A percentile compares a stretch with the other conserved stretches of the same genome.
These are phyloP conservation scores for Euwallacea similis DNA, from an alignment of 1,140 invertebrate genomes.

Conservation along the genomic window DNA sequence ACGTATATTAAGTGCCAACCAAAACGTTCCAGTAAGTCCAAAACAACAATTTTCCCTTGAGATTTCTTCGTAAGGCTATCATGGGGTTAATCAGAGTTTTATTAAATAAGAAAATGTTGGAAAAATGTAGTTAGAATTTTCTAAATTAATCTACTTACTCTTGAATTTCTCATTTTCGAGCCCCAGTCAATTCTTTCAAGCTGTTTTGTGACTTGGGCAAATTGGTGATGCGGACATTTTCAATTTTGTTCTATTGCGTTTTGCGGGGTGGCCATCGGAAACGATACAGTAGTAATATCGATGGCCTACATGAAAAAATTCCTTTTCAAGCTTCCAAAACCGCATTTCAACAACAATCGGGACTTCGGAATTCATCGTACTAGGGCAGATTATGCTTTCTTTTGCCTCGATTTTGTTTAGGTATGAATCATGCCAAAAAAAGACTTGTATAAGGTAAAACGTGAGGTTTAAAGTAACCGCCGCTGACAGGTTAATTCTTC, in stretches of 20 bases:
- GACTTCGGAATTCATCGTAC: not conserved
- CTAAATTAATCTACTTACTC: too few relatives aligned
- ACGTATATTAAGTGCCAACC: too few relatives aligned
- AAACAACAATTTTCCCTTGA: too few relatives aligned
- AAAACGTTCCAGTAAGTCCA: too few relatives aligned
- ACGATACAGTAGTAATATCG: not conserved
- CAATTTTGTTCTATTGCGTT: slow-evolving; percentile 32
- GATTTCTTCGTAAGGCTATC: too few relatives aligned
- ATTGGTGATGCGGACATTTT: slow-evolving; percentile 39
- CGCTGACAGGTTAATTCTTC: slow-evolving; percentile 6
- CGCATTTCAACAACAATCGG: not conserved
- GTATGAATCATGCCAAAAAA: too few relatives aligned
- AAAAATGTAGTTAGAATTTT: too few relatives aligned
- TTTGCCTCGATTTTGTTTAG: too few relatives aligned
- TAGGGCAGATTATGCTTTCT: not conserved
- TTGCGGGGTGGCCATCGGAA: slow-evolving; percentile 15
- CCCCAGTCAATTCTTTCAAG: slow-evolving; percentile 1
- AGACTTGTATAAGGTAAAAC: too few relatives aligned
- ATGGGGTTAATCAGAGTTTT: too few relatives aligned
- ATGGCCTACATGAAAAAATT: slow-evolving; percentile 7
- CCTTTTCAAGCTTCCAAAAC: slow-evolving; percentile 2
- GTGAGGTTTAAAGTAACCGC: too few relatives aligned
- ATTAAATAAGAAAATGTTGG: too few relatives aligned
- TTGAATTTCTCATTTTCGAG: slow-evolving; percentile 13
- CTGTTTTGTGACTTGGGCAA: slow-evolving; percentile 34